Percentiles rank a stretch among this genome's conserved stretches.
Evolutionary conservation across 2,888 invertebrate species (phyloP).

Genomic region (Rhaphigaster nebulosa): DNA sequence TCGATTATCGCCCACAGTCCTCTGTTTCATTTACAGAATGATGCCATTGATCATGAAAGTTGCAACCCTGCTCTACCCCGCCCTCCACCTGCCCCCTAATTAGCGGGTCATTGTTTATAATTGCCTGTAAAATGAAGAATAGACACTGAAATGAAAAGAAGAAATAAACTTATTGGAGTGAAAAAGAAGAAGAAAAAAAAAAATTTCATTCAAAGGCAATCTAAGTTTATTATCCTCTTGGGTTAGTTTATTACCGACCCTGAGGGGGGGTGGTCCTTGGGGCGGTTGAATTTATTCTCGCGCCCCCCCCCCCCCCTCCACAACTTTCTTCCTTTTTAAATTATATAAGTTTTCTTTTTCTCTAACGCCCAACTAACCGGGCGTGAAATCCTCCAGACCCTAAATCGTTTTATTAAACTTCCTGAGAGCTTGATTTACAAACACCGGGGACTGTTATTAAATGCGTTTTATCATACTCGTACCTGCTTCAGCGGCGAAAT

Average conservation of each 20-base stretch:
- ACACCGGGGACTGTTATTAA: background rate
- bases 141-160: background rate
- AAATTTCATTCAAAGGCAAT: constrained; percentile 58
- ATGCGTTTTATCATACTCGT: constrained; percentile 26
- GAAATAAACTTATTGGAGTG: constrained; percentile 16
- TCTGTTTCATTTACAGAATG: background rate
- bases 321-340: constrained; percentile 55
- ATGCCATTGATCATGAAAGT: background rate
- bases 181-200: constrained; percentile 36
- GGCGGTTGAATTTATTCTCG: constrained; percentile 34
- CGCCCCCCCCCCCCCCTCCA: background rate
- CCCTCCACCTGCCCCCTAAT: too few relatives aligned
- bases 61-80: background rate
- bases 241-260: constrained; percentile 51
- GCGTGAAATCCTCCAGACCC: background rate
- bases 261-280: too few relatives aligned
- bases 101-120: constrained; percentile 6
- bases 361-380: constrained; percentile 37
- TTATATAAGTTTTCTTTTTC: constrained; percentile 53
- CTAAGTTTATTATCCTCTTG: constrained; percentile 59
- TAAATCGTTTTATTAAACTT: constrained; percentile 40
- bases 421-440: constrained; percentile 1
- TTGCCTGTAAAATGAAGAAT: background rate
- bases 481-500: background rate
- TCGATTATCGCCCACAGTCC: too few relatives aligned